Evolutionary conservation across 1,140 invertebrate species (phyloP).

Genomic region (Hydropsyche tenuis): DNA sequence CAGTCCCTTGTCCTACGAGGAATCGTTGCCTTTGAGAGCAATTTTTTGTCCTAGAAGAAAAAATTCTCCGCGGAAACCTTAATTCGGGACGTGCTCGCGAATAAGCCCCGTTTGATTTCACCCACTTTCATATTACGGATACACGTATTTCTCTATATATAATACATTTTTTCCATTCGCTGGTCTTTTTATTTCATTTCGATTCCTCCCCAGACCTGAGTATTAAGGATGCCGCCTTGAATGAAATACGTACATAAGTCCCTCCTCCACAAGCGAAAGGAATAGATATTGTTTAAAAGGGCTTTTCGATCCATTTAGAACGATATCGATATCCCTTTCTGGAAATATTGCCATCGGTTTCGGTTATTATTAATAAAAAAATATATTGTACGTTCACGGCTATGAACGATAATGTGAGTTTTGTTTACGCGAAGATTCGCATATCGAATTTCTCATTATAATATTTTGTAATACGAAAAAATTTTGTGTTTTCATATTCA

Average conservation of each 20-base stretch:
- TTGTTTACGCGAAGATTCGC: too few relatives aligned
- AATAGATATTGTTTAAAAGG: not conserved
- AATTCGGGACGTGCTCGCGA: constrained; percentile 26
- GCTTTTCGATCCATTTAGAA: not conserved
- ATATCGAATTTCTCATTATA: too few relatives aligned
- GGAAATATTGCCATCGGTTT: not conserved
- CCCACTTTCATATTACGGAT: too few relatives aligned
- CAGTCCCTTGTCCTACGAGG: too few relatives aligned
- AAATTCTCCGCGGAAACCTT: not conserved
- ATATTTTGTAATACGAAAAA: too few relatives aligned
- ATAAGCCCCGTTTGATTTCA: constrained; percentile 22
- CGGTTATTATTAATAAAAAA: not conserved
- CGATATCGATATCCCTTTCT: not conserved
- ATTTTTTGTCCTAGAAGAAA: too few relatives aligned
- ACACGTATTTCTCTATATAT: too few relatives aligned
- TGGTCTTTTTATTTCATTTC: not conserved
- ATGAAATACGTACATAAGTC: constrained; percentile 1
- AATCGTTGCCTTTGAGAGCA: too few relatives aligned
- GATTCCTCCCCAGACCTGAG: too few relatives aligned
- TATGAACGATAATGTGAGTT: too few relatives aligned
- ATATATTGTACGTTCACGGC: too few relatives aligned
- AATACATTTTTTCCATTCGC: not conserved
- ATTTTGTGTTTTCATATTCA: too few relatives aligned
- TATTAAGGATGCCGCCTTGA: not conserved
- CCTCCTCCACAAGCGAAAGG: not conserved